Evolutionary conservation across 2,888 invertebrate species (phyloP).

Genomic region (Lycaena phlaeas): DNA sequence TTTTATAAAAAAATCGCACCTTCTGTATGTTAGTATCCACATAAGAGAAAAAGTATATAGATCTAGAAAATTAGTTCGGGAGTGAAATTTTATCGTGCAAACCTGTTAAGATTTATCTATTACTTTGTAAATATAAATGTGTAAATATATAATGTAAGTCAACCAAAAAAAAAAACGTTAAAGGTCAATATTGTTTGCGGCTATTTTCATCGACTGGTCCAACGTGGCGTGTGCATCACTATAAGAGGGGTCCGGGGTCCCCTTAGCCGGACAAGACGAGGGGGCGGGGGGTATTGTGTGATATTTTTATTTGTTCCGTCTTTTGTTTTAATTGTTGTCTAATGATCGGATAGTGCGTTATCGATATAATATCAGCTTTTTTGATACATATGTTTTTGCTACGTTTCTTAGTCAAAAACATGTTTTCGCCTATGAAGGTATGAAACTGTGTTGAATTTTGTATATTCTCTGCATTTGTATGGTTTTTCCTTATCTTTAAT

Average conservation of each 20-base stretch:
- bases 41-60: too few relatives aligned
- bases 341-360: conserved; percentile 34
- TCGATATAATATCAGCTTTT: neutral
- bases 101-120: too few relatives aligned
- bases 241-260: conserved; percentile 38
- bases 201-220: conserved; percentile 33
- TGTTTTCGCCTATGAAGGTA: too few relatives aligned
- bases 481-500: too few relatives aligned
- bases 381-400: too few relatives aligned
- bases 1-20: too few relatives aligned
- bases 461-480: too few relatives aligned
- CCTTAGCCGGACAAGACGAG: conserved; percentile 41
- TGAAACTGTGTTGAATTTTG: too few relatives aligned
- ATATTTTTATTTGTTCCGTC: conserved; percentile 58
- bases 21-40: too few relatives aligned
- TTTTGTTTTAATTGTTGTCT: conserved; percentile 53
- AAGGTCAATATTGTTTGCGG: conserved; percentile 27
- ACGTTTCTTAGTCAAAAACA: too few relatives aligned
- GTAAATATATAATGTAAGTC: neutral
- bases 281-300: conserved; percentile 39
- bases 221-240: conserved; percentile 30
- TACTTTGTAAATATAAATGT: neutral
- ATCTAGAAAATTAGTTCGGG: too few relatives aligned
- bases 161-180: conserved; percentile 6
- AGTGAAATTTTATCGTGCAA: too few relatives aligned